phyloP scores from a whole-genome alignment of 1,140 invertebrate genomes.

The Rhyzopertha dominica region DNA sequence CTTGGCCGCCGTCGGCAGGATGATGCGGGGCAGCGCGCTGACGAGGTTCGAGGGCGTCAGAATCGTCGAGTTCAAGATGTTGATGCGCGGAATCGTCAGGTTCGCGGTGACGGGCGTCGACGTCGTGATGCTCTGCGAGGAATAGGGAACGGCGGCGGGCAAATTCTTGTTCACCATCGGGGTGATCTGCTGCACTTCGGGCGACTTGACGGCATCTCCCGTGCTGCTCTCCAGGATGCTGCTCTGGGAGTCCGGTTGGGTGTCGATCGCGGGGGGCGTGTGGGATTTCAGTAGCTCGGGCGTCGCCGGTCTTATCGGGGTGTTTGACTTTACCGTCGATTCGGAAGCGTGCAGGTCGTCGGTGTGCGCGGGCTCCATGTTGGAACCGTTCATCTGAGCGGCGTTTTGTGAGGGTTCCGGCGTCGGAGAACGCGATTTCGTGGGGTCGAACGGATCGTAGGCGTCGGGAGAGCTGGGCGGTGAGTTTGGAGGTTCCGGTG shows the following conservation, averaged over 20 bases:
- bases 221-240: slow-evolving; percentile 30
- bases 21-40: slow-evolving; percentile 44
- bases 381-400: slow-evolving; percentile 7
- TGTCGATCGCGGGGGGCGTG: slow-evolving; percentile 44
- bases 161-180: slow-evolving; percentile 4
- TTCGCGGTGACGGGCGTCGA: slow-evolving; percentile 42
- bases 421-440: slow-evolving; percentile 65
- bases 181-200: slow-evolving; percentile 18
- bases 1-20: slow-evolving; percentile 43
- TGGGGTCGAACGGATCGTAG: slow-evolving; percentile 85
- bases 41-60: slow-evolving; percentile 30
- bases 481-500: slow-evolving; percentile 57
- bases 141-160: not conserved
- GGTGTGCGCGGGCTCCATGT: slow-evolving; percentile 12
- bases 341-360: slow-evolving; percentile 17
- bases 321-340: slow-evolving; percentile 19
- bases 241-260: slow-evolving; percentile 45
- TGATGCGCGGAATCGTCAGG: slow-evolving; percentile 40
- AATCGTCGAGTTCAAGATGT: slow-evolving; percentile 39
- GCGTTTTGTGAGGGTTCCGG: slow-evolving; percentile 44
- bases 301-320: too few species aligned
- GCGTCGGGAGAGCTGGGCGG: slow-evolving; percentile 65
- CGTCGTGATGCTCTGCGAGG: slow-evolving; percentile 38
- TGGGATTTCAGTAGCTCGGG: slow-evolving; percentile 30
- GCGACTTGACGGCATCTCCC: slow-evolving; percentile 34